phyloP scores from a whole-genome alignment of 2,113 vertebrate genomes.

The Thamnophis sirtalis region DNA sequence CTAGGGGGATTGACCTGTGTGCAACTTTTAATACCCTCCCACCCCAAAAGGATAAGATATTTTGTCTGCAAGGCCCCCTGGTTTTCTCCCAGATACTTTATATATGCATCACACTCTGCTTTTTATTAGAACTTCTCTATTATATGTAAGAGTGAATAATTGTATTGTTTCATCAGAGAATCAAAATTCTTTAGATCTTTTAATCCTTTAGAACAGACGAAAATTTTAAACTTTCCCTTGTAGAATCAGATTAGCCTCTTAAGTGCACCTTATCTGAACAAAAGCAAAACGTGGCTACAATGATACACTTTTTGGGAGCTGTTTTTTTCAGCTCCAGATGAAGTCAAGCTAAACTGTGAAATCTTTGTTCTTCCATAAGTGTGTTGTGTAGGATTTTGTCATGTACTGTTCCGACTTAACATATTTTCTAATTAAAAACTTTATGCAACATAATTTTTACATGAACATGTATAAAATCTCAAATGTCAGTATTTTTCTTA shows the following conservation, averaged over 20 bases:
- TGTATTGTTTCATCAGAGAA: slow-evolving; percentile 5
- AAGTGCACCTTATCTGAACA: slow-evolving; percentile 62
- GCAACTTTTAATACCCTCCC: slow-evolving; percentile 45
- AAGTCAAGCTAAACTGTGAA: slow-evolving; percentile 76
- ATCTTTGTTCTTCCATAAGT: slow-evolving; percentile 65
- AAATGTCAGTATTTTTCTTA: slow-evolving; percentile 86
- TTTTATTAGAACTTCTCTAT: background rate
- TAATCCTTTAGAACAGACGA: slow-evolving; percentile 30
- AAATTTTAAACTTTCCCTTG: background rate
- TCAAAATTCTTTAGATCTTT: slow-evolving; percentile 43
- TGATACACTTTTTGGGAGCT: slow-evolving; percentile 55
- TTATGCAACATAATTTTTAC: slow-evolving; percentile 80
- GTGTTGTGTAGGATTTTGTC: slow-evolving; percentile 66
- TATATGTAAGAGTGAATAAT: background rate
- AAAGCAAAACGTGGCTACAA: slow-evolving; percentile 48
- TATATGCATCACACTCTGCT: background rate
- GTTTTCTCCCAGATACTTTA: background rate
- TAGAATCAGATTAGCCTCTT: slow-evolving; percentile 40
- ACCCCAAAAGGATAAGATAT: background rate
- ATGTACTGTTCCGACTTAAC: slow-evolving; percentile 74
- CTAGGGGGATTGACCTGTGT: slow-evolving; percentile 69
- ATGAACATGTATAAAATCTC: slow-evolving; percentile 76
- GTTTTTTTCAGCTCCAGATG: slow-evolving; percentile 50
- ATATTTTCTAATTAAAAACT: slow-evolving; percentile 81
- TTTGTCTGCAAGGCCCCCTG: background rate